Percentiles rank a stretch among this genome's conserved stretches.
phyloP scores from a whole-genome alignment of 2,113 vertebrate species.

The Daubentonia madagascariensis region DNA sequence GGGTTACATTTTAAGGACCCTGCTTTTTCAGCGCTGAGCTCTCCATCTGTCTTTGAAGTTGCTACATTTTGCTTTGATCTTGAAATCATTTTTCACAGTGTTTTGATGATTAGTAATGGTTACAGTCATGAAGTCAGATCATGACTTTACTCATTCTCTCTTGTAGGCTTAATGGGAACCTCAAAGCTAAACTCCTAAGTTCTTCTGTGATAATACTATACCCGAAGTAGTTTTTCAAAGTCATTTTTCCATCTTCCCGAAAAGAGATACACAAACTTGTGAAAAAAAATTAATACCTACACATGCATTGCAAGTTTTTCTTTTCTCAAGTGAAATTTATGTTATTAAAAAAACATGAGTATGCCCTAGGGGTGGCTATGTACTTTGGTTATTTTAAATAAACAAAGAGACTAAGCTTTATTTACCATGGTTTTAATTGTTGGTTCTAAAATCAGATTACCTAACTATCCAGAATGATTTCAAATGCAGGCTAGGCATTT shows the following conservation, averaged over 20 bases:
- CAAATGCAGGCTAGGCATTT: background rate
- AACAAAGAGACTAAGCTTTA: background rate
- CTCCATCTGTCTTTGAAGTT: slow-evolving; percentile 66
- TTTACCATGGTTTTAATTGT: background rate
- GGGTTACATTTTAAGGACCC: background rate
- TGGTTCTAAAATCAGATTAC: background rate
- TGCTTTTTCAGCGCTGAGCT: slow-evolving; percentile 22
- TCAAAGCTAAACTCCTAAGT: slow-evolving; percentile 31
- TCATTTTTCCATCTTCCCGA: background rate
- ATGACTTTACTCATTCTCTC: slow-evolving; percentile 21
- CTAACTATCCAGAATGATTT: background rate
- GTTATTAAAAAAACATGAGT: background rate
- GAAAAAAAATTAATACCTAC: background rate
- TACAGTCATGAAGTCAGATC: slow-evolving; percentile 61
- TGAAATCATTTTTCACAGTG: slow-evolving; percentile 42
- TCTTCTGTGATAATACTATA: slow-evolving; percentile 8
- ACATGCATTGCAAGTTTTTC: background rate
- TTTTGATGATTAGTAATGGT: slow-evolving; percentile 61
- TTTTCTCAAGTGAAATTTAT: background rate
- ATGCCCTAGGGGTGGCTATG: background rate
- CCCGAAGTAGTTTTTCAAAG: slow-evolving; percentile 15
- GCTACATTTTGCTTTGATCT: slow-evolving; percentile 69
- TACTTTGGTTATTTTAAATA: background rate
- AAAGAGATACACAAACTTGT: background rate
- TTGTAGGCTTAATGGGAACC: slow-evolving; percentile 45